Conservation (phyloP, 2,888 invertebrate genomes). For the Drosophila robusta region DNA sequence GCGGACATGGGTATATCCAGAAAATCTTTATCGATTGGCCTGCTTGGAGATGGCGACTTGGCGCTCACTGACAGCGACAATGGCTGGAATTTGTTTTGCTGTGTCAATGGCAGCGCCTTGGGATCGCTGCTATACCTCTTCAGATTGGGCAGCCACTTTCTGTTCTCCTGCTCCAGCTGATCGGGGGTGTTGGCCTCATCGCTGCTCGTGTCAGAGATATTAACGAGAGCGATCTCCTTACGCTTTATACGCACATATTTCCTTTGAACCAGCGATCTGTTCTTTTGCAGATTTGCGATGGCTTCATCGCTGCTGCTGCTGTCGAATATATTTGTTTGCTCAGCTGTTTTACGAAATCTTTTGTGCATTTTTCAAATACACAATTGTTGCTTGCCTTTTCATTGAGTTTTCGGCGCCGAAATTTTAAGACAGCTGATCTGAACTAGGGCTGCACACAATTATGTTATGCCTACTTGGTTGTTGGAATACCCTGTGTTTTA, state of each 20-base stretch:
- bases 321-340: not conserved
- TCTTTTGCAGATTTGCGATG: not conserved
- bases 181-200: conserved; percentile 23
- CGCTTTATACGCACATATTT: conserved; percentile 12
- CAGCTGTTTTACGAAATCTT: conserved; percentile 18
- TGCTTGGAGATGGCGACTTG: conserved; percentile 2
- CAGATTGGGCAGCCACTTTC: not conserved
- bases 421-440: conserved; percentile 45
- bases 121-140: conserved; percentile 1
- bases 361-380: conserved; percentile 29
- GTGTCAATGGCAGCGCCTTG: conserved; percentile 9
- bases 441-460: conserved; percentile 29
- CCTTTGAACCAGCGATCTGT: not conserved
- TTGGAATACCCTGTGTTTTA: not conserved
- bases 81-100: conserved; percentile 30
- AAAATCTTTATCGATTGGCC: not conserved
- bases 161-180: conserved; percentile 14
- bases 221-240: not conserved
- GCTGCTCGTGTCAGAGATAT: conserved; percentile 43
- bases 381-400: not conserved
- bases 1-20: not conserved
- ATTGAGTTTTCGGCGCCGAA: conserved; percentile 16
- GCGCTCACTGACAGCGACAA: conserved; percentile 18
- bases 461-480: not conserved
- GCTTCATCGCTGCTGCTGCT: conserved; percentile 26